Percentiles rank a stretch among this genome's conserved stretches.
These are phyloP conservation scores for Crypturellus tataupa DNA, from an alignment of 2,797 vertebrate species.

Conservation along the genomic window DNA sequence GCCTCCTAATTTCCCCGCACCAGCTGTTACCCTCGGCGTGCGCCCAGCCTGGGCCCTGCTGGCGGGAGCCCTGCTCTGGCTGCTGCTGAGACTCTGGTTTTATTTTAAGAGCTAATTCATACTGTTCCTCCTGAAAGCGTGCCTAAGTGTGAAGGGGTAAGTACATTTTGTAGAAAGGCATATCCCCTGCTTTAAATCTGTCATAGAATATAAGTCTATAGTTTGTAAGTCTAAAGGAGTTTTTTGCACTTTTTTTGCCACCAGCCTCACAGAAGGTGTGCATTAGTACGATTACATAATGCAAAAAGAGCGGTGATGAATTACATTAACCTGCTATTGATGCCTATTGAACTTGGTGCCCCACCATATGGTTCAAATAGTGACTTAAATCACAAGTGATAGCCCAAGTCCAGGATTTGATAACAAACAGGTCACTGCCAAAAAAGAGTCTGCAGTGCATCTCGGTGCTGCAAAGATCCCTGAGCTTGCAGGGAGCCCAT, in stretches of 20 bases:
- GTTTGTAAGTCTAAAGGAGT: neutral
- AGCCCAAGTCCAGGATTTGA: neutral
- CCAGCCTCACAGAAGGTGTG: neutral
- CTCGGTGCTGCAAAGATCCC: neutral
- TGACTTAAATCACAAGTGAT: neutral
- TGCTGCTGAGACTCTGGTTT: neutral
- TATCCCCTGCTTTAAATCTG: neutral
- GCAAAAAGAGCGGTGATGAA: neutral
- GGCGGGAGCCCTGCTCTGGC: neutral
- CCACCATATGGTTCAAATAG: neutral
- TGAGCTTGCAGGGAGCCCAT: rapidly evolving
- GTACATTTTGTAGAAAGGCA: neutral
- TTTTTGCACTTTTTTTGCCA: neutral
- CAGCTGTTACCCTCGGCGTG: constrained; percentile 58
- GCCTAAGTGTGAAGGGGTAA: neutral
- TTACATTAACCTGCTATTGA: rapidly evolving
- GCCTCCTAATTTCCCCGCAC: constrained; percentile 19
- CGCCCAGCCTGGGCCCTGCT: neutral
- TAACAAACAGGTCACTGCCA: neutral
- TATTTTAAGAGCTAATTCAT: constrained; percentile 24
- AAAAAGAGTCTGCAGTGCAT: neutral
- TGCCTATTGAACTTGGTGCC: neutral
- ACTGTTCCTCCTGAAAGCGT: neutral
- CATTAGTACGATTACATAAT: neutral
- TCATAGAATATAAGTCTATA: neutral